Evolutionary conservation across 2,888 invertebrate genomes (phyloP).

Genomic region (Anthrax anthrax): DNA sequence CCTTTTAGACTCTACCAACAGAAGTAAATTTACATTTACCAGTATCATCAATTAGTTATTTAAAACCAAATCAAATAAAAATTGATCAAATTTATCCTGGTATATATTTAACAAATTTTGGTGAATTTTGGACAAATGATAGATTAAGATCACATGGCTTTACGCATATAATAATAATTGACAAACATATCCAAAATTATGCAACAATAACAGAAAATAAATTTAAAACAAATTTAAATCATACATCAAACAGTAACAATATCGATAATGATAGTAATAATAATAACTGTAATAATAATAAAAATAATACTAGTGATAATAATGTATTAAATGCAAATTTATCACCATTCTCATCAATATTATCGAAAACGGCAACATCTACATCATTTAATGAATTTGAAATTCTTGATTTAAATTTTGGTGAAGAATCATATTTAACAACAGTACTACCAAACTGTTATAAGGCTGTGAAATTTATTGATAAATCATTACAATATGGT

Average conservation of each 20-base stretch:
- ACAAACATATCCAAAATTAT: conserved; percentile 17
- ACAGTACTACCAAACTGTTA: conserved; percentile 26
- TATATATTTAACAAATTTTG: conserved; percentile 20
- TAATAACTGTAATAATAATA: neutral
- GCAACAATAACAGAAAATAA: neutral
- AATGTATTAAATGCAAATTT: neutral
- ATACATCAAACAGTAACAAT: too few relatives aligned
- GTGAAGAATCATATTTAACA: conserved; percentile 21
- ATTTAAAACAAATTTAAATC: too few relatives aligned
- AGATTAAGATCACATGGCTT: conserved; percentile 20
- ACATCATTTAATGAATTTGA: conserved; percentile 15
- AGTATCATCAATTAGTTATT: neutral
- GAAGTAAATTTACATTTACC: conserved; percentile 1
- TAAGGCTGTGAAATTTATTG: conserved; percentile 22
- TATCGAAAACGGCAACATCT: neutral
- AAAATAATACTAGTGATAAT: neutral
- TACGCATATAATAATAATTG: conserved; percentile 23
- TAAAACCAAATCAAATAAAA: neutral
- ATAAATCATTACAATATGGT: conserved; percentile 18
- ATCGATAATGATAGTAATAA: too few relatives aligned
- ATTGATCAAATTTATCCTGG: conserved; percentile 21
- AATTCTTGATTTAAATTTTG: conserved; percentile 23
- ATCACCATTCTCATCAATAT: neutral
- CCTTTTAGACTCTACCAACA: conserved; percentile 1
- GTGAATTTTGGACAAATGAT: conserved; percentile 16